Evolutionary conservation across 1,140 invertebrate species (phyloP), one percentile per base, ranked within the genome.

Genomic region (Pantala flavescens): DNA sequence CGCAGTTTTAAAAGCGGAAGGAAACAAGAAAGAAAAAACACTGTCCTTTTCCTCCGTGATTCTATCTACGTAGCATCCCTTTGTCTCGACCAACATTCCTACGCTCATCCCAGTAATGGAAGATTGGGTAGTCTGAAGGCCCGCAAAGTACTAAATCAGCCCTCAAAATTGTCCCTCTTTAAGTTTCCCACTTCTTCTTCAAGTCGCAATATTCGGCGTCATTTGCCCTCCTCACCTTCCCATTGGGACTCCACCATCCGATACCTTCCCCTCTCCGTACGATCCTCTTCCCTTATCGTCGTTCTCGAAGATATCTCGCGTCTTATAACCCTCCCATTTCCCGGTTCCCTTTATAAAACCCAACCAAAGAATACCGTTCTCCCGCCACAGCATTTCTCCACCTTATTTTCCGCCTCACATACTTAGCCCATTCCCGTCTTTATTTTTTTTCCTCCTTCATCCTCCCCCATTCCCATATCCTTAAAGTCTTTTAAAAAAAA

Each of bases 61-160:
- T 5, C 49, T 63, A 63, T 63, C 49, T 63, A 49, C 10, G 43
- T 11, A 63, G 49, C 49, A 63, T 63, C 49, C n/a, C 12, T 63
- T 63, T 63, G 14, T 63, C 49, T 63, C 49, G 3, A 3, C 49
- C 49, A 19, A 12, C 49, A 19, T 63, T 63, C 49, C n/a, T 19
- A 3, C 49, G 5, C 49, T 63, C 12, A 1, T 63, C 49, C 49
- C 49, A 3, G 49, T 21, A 63, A 63, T 63, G n/a, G n/a, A 63
- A 63, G 49, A 14, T 21, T 63, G 3, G 49, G 49, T 16, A 63
- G 49, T 63, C 49, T 63, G n/a, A 63, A 21, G 49, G 14, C 49
- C 49, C 49, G 49, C 49, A 63, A 63, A 63, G 49, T 63, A 63
- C 49, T 63, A 63, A 63, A 63, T 21, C 49, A 63, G 49, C 49